phyloP scores from a whole-genome alignment of 2,888 invertebrate genomes.

The Papilio protenor region DNA sequence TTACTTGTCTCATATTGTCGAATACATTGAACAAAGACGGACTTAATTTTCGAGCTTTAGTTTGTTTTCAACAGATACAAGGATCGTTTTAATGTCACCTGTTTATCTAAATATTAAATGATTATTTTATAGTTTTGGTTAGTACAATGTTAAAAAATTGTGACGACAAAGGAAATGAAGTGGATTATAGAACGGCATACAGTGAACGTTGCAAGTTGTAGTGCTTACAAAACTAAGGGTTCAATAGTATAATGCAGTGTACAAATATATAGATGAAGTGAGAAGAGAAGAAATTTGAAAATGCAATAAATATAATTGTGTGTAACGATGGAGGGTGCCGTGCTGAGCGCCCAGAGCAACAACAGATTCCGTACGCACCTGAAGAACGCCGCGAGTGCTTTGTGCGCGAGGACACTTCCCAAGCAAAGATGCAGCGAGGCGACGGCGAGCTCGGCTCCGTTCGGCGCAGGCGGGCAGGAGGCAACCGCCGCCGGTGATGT shows the following conservation, averaged over 20 bases:
- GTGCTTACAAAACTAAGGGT: constrained; percentile 39
- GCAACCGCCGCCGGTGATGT: constrained; percentile 78
- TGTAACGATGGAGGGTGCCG: constrained; percentile 80
- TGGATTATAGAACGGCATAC: constrained; percentile 26
- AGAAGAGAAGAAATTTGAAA: constrained; percentile 65
- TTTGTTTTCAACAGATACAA: constrained; percentile 15
- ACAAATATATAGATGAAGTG: constrained; percentile 48
- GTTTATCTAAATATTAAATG: background rate
- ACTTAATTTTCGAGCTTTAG: background rate
- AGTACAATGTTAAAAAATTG: constrained; percentile 29
- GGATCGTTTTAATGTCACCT: constrained; percentile 23
- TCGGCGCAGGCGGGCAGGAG: too few relatives aligned
- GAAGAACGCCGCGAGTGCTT: constrained; percentile 79
- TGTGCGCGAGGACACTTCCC: constrained; percentile 78
- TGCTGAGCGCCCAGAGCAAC: constrained; percentile 78
- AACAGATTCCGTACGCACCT: constrained; percentile 76
- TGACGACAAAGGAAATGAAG: constrained; percentile 33
- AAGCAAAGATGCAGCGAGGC: constrained; percentile 76
- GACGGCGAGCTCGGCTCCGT: constrained; percentile 63
- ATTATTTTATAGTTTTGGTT: constrained; percentile 7
- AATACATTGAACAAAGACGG: constrained; percentile 11
- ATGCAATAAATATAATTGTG: constrained; percentile 58
- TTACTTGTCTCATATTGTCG: constrained; percentile 20
- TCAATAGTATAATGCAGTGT: constrained; percentile 41
- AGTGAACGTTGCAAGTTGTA: constrained; percentile 32